Evolutionary conservation across 1,140 invertebrate species (phyloP), one percentile per base, ranked within the genome.

Genomic region (Oedothorax gibbosus): DNA sequence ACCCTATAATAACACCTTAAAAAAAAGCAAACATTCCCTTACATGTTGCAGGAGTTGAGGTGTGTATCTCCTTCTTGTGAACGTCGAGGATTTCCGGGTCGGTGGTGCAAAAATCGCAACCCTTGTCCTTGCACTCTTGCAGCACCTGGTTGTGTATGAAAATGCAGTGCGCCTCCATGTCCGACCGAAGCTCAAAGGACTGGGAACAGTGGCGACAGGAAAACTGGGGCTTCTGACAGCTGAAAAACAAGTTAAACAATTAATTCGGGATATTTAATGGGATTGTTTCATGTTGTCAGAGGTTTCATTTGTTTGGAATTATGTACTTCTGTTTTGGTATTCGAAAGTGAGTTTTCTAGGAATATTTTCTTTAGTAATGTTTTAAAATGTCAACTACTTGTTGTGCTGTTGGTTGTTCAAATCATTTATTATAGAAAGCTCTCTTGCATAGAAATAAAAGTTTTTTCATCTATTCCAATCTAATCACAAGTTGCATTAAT

Each of bases 141-240:
- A 90, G 87, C 21, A 88, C 86, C 83, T 89, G 88, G 64, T 89
- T 88, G 72, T 89, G 89, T 66, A 87, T 87, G 35, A 89, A 77
- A 75, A 90, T 89, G 20, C 88, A 87, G 76, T 90, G 89, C n/a
- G 89, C 87, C 80, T 90, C 89, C 68, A 90, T 82, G 73, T 90
- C 89, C 0, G 89, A 88, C 54, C 88, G 81, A 18, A 87, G 69
- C 79, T 89, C 88, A 86, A 89, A 89, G 57, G 88, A 87, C 78
- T 89, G 88, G n/a, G 87, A 86, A 85, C 89, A 89, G 15, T 88
- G 85, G 77, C 88, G 88, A 83, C 89, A 89, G 57, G 87, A 88
- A 84, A 87, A 88, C 51, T 76, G 83, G 4, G 73, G 83, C 50
- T 78, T 78, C 18, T 68, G 73, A 71, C 51, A n/a, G 62, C 83